A percentile compares a stretch with the other conserved stretches of the same genome.
Conservation (phyloP, 1,140 invertebrate genomes). For the Acromyrmex heyeri region DNA sequence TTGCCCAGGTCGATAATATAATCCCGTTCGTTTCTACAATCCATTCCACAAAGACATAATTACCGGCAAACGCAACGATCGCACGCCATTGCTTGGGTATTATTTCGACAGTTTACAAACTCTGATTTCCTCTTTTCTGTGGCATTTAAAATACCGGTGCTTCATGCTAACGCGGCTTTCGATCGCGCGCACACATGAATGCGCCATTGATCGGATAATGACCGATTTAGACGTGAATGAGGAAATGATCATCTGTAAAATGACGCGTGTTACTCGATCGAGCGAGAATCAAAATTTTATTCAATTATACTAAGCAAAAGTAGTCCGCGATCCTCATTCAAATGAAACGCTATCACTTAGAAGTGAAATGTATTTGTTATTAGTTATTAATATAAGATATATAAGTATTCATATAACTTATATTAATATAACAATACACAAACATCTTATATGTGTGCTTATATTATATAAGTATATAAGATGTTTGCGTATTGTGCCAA, state of each 20-base stretch:
- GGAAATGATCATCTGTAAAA: conserved; percentile 34
- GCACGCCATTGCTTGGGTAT: conserved; percentile 26
- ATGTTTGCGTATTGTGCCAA: not conserved
- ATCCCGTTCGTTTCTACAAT: conserved; percentile 46
- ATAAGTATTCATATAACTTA: no score
- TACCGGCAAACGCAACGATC: conserved; percentile 34
- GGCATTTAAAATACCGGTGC: conserved; percentile 19
- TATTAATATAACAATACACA: no score
- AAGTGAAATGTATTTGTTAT: not conserved
- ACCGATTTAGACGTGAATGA: conserved; percentile 35
- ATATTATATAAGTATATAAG: no score
- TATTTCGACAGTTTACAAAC: conserved; percentile 61
- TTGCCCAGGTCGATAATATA: conserved; percentile 34
- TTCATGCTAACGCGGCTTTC: conserved; percentile 31
- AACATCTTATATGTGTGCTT: no score
- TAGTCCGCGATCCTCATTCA: not conserved
- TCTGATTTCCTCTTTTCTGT: conserved; percentile 18
- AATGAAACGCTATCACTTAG: not conserved
- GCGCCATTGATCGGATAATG: conserved; percentile 46
- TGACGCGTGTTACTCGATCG: not conserved
- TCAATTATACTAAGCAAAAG: conserved; percentile 2
- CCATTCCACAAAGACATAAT: conserved; percentile 54
- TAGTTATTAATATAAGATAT: not conserved
- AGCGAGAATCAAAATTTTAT: not conserved
- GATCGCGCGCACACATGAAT: conserved; percentile 14